Percentiles rank a stretch among this genome's conserved stretches.
Evolutionary conservation across 2,113 vertebrate species (phyloP).

Genomic region (Nothoprocta perdicaria): DNA sequence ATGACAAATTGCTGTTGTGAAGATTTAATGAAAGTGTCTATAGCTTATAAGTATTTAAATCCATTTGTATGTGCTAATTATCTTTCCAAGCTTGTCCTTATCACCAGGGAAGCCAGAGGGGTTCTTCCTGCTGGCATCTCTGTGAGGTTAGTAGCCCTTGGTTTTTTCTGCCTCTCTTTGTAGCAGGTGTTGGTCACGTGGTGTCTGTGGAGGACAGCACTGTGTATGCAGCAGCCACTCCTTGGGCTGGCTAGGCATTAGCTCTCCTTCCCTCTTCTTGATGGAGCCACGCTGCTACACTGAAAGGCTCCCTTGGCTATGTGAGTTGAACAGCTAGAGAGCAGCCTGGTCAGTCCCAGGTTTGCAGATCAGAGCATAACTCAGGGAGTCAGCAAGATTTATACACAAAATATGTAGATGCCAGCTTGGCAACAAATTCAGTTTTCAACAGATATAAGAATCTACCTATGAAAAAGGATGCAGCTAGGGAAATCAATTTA

Average conservation of each 20-base stretch:
- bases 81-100: neutral
- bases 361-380: neutral
- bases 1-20: neutral
- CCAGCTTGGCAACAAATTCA: constrained; percentile 14
- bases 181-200: neutral
- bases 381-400: neutral
- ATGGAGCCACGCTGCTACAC: neutral
- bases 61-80: neutral
- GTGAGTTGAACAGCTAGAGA: neutral
- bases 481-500: constrained; percentile 52
- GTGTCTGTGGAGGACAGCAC: neutral
- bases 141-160: neutral
- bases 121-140: neutral
- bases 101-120: neutral
- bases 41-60: neutral
- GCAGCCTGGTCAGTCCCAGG: neutral
- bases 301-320: neutral
- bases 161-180: neutral
- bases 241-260: neutral
- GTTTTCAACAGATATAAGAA: constrained; percentile 20
- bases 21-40: neutral
- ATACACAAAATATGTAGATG: constrained; percentile 43
- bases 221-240: neutral
- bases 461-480: constrained; percentile 4
- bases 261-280: neutral